A percentile compares a stretch with the other conserved stretches of the same genome.
Conservation (phyloP, 1,140 invertebrate genomes). For the Eufriesea mexicana region DNA sequence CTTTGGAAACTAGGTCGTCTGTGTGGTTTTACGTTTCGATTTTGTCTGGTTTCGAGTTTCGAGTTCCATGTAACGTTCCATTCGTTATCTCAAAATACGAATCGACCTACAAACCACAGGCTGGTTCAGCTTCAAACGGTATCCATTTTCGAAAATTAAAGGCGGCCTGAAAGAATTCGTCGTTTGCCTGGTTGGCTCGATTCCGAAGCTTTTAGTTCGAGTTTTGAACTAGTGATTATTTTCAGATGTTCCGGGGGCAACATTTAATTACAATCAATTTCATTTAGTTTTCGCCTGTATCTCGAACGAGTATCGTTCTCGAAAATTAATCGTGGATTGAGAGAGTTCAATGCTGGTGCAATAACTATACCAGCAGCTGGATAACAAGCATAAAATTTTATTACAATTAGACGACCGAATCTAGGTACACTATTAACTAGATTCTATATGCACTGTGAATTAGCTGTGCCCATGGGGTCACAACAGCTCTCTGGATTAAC, state of each 20-base stretch:
- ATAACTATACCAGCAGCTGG: no score
- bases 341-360: no score
- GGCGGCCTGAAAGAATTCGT: not conserved
- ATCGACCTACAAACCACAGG: not conserved
- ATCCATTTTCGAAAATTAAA: constrained; percentile 19
- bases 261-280: not conserved
- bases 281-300: not conserved
- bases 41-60: not conserved
- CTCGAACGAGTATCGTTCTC: not conserved
- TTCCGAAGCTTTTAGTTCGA: no score
- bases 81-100: not conserved
- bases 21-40: not conserved
- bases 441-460: no score
- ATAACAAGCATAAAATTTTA: no score
- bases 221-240: not conserved
- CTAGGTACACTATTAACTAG: no score
- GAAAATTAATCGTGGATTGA: no score
- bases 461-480: no score
- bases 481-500: no score
- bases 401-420: no score
- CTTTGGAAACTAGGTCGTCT: not conserved
- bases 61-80: not conserved
- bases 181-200: not conserved
- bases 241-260: not conserved
- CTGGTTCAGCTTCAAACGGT: not conserved